Base-by-base conservation (phyloP, 2,888 invertebrate genomes). In the Rhagonycha fulva region DNA sequence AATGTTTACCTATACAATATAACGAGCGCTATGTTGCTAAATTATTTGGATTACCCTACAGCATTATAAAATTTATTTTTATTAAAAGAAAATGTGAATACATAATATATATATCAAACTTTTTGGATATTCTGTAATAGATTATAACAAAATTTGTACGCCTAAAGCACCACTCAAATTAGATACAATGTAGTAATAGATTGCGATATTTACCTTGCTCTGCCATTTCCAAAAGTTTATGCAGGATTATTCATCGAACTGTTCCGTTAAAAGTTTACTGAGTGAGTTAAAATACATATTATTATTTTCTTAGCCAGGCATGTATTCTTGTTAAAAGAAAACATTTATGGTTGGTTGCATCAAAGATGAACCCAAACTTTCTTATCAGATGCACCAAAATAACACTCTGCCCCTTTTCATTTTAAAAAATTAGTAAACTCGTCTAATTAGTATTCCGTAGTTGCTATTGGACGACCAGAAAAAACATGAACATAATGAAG, bases 181-280 rank as follows among this genome's bases (percentile, higher is more conserved):
- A 85, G 84, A 84, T 84, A 85, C 86, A 86, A 82, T 85, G 83
- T 83, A 84, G 85, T 85, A 85, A 86, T 86, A 78, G 78, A 83
- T 80, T 76, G 78, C 66, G 82, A 84, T 82, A 79, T 68, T 77
- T 77, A 79, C 81, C 76, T 80, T 82, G 80, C 75, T 78, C 81
- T 81, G 81, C 83, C 82, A 83, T 83, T 83, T 79, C 80, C 79
- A 80, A 82, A 82, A 81, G 82, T 81, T 79, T 80, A 79, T 47
- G n/a, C 47, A n/a, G 47, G n/a, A 47, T 47, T 32, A 32, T 32
- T 32, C 32, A 32, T 5, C 12, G 2, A 32, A 12, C 32, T 32
- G 32, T 12, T n/a, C 32, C n/a, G 32, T 32, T 32, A 32, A 32
- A 32, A 32, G 5, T 32, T 4, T 32, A 32, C 12, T 2, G 4